Conservation (phyloP, 2,888 invertebrate species). For the Noctua janthina region DNA sequence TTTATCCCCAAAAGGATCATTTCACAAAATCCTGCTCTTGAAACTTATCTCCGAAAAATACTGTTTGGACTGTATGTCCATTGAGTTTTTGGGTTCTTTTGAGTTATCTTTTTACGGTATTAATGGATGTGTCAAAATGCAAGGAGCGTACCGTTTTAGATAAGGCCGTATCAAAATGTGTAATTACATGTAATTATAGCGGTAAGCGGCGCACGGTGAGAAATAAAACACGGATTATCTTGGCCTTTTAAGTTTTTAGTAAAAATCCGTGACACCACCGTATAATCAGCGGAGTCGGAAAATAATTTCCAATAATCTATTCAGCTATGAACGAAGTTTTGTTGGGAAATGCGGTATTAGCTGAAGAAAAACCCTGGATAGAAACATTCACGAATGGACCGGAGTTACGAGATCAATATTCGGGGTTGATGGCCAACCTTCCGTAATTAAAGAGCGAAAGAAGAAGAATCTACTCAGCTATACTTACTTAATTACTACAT, state of each 20-base stretch:
- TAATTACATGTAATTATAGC: conserved; percentile 47
- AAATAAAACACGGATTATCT: conserved; percentile 36
- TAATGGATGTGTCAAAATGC: conserved; percentile 65
- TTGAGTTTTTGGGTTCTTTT: conserved; percentile 64
- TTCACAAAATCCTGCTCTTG: conserved; percentile 22
- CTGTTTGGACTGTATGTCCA: conserved; percentile 67
- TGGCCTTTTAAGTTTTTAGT: conserved; percentile 23
- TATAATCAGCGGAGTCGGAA: conserved; percentile 2
- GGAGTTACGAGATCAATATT: not conserved
- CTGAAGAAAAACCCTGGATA: not conserved
- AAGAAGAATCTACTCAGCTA: not conserved
- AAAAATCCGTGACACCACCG: not conserved
- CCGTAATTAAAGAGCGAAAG: not conserved
- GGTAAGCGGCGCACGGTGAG: conserved; percentile 11
- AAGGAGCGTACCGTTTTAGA: conserved; percentile 62
- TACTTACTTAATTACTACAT: not conserved
- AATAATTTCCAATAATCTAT: not conserved
- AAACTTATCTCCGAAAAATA: conserved; percentile 66
- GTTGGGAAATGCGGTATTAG: not conserved
- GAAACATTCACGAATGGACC: not conserved
- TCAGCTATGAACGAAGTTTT: too few species aligned
- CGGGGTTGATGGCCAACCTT: not conserved
- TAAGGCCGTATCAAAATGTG: conserved; percentile 53
- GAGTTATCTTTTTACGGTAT: conserved; percentile 65
- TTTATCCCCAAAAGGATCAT: conserved; percentile 26